Base-by-base conservation (phyloP, 2,888 invertebrate species). In the Junonia oenone region DNA sequence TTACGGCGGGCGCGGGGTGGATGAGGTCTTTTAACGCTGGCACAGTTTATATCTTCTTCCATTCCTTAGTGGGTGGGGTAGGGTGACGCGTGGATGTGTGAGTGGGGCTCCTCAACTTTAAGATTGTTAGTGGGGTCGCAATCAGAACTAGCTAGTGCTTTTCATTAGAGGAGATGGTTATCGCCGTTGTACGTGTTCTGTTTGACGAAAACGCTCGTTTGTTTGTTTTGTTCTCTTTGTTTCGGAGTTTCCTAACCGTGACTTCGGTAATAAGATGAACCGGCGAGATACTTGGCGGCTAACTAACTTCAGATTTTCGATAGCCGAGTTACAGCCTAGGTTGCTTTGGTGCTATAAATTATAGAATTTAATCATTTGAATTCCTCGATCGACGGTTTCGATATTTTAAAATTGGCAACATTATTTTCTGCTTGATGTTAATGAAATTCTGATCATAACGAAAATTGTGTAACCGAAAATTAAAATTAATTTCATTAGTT, bases 41-140 rank as follows among this genome's bases (percentile, higher is more conserved):
- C 50, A 62, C 66, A 64, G 71, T 71, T 72, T 69, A 69, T 74
- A 76, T 77, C 78, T 83, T 82, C 75, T 68, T 70, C 73, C 75
- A 72, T 75, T 81, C 76, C 78, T 81, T 73, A 56, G 75, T 73
- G 76, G 76, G 76, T 67, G 69, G 82, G 69, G 74, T 63, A 43
- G 69, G 69, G 66, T 50, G 63, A 65, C 58, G 49, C 63, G 59
- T 71, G 67, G 63, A 61, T 75, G 72, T 81, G 82, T 83, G 84
- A 67, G 82, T 69, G 73, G 74, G 76, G 75, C 66, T 73, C 68
- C 80, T 75, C 73, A 85, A 83, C 81, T 84, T 85, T 83, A 86
- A 90, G 88, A 90, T 85, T 84, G 86, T 85, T 85, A 83, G 77
- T 74, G 82, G 82, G 86, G 81, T 81, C 84, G 87, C 86, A 88